Conservation (phyloP, 2,888 invertebrate species). For the Epirrhoe alternata region DNA sequence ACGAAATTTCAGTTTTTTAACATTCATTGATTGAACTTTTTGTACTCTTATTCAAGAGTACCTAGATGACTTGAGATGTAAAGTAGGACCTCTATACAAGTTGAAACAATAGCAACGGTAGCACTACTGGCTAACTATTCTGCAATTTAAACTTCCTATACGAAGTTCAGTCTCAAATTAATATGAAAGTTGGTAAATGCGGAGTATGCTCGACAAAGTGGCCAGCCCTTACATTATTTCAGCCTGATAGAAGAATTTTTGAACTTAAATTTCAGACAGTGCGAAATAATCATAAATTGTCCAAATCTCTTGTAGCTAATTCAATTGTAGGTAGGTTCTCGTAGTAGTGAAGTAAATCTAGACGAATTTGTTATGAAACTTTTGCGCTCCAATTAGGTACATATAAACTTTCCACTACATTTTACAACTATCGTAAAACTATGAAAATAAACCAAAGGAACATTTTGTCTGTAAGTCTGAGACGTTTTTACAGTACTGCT, state of each 20-base stretch:
- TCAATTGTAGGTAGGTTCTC: no score
- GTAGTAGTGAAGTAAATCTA: background rate
- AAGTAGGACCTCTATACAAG: background rate
- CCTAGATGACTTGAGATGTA: background rate
- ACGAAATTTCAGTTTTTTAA: slow-evolving; percentile 6
- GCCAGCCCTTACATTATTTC: slow-evolving; percentile 20
- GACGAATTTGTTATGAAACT: background rate
- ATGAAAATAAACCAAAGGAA: no score
- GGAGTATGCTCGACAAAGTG: slow-evolving; percentile 18
- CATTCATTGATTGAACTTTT: background rate
- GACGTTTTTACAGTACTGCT: no score
- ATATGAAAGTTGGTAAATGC: slow-evolving; percentile 24
- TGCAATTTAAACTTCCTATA: slow-evolving; percentile 26
- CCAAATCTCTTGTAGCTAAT: background rate
- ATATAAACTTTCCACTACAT: background rate
- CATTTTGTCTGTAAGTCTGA: no score
- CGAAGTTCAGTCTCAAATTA: slow-evolving; percentile 26
- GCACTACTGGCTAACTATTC: slow-evolving; percentile 24
- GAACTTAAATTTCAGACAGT: background rate
- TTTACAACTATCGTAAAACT: background rate
- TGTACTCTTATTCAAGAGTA: background rate
- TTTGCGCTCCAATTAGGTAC: background rate
- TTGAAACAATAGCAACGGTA: slow-evolving; percentile 12
- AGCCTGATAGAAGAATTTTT: background rate
- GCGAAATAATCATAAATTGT: slow-evolving; percentile 4